Evolutionary conservation across 2,113 vertebrate species (phyloP).

Genomic region (Toxotes chatareus): DNA sequence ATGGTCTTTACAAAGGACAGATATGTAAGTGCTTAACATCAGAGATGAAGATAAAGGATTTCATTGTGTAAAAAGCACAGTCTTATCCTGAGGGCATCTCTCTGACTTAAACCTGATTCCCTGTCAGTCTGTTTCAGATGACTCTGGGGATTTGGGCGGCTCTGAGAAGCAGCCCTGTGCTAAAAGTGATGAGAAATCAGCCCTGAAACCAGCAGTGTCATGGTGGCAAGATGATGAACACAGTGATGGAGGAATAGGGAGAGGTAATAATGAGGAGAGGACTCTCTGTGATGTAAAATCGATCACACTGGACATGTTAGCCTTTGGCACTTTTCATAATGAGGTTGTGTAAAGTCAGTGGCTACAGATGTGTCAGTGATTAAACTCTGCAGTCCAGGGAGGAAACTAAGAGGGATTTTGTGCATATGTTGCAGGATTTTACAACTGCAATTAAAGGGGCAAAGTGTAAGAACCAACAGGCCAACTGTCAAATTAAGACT

Average conservation of each 20-base stretch:
- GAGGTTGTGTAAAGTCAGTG: not conserved
- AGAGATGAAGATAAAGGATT: not conserved
- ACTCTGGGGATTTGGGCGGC: slow-evolving; percentile 87
- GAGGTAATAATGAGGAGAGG: slow-evolving; percentile 36
- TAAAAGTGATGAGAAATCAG: slow-evolving; percentile 75
- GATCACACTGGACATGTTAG: not conserved
- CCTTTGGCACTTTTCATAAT: not conserved
- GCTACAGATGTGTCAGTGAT: not conserved
- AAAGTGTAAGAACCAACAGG: slow-evolving; percentile 53
- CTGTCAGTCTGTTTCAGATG: slow-evolving; percentile 93
- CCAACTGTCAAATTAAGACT: no score
- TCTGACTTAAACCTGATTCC: not conserved
- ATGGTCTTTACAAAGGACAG: not conserved
- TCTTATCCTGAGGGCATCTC: not conserved
- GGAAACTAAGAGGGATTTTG: not conserved
- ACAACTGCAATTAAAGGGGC: not conserved
- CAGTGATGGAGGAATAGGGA: slow-evolving; percentile 28
- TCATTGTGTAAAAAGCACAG: not conserved
- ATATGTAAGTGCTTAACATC: not conserved
- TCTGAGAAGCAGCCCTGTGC: slow-evolving; percentile 76
- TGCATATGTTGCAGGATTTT: not conserved
- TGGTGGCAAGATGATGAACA: slow-evolving; percentile 89
- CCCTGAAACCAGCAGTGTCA: slow-evolving; percentile 75
- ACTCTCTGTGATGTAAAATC: not conserved
- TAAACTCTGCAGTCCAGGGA: no score